A percentile compares a stretch with the other conserved stretches of the same genome.
These are phyloP conservation scores for Actinernus sp. DNA, from an alignment of 92 coral and sea anemone species.

Conservation along the genomic window DNA sequence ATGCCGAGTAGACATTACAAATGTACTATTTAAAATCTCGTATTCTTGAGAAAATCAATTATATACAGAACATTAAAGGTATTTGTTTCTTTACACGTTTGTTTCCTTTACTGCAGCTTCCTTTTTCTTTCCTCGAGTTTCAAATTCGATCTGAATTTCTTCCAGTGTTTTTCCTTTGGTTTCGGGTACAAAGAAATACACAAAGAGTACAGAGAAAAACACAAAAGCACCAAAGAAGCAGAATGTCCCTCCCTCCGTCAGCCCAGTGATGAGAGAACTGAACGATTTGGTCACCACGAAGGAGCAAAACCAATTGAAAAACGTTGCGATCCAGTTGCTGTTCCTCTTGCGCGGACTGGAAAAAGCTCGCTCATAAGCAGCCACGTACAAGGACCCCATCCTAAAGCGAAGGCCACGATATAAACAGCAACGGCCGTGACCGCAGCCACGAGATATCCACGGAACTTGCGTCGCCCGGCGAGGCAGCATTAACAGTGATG, in stretches of 20 bases:
- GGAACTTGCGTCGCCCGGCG: too few species aligned
- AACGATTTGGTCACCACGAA: conserved; percentile 76
- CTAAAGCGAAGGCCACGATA: conserved; percentile 86
- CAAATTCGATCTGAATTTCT: conserved; percentile 79
- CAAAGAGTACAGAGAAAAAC: conserved; percentile 67
- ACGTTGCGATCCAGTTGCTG: conserved; percentile 88
- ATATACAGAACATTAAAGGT: too few species aligned
- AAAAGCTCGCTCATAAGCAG: conserved; percentile 94
- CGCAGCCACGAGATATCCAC: conserved; percentile 71
- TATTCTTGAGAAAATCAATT: too few species aligned
- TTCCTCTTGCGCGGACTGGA: conserved; percentile 89
- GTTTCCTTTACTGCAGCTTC: conserved; percentile 25
- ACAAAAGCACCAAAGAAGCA: conserved; percentile 82
- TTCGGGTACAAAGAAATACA: conserved; percentile 79
- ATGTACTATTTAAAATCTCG: too few species aligned
- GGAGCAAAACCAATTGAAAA: conserved; percentile 87
- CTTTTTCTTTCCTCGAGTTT: conserved; percentile 29
- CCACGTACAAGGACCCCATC: conserved; percentile 99
- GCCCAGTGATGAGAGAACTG: conserved; percentile 21
- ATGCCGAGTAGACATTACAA: too few species aligned
- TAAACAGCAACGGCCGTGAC: conserved; percentile 75
- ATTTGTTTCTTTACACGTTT: too few species aligned
- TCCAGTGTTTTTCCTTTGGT: conserved; percentile 92
- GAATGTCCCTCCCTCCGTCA: conserved; percentile 79
- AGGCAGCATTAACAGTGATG: conserved; percentile 24